Evolutionary conservation across 2,113 vertebrate species (phyloP).

Genomic region (Ancistrus triradiatus): DNA sequence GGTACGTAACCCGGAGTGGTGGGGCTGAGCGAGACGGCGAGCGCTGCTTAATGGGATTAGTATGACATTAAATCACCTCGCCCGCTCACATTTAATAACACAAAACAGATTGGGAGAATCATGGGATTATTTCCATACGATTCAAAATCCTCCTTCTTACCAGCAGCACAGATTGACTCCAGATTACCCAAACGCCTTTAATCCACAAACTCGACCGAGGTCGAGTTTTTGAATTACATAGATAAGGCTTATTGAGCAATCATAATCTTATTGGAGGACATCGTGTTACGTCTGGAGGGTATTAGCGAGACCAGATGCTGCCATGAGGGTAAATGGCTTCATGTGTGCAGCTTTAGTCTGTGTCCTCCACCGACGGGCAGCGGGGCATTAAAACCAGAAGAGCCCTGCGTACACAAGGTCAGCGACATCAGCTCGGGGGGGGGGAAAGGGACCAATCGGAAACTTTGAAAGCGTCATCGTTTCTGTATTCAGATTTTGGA

Average conservation of each 20-base stretch:
- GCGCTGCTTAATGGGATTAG: conserved; percentile 61
- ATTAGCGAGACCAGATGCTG: conserved; percentile 64
- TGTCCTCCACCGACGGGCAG: neutral
- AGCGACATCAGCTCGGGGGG: neutral
- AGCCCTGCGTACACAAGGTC: conserved; percentile 14
- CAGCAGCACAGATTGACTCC: conserved; percentile 38
- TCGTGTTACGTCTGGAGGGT: conserved; percentile 62
- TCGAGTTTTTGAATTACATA: conserved; percentile 59
- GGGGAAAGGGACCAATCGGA: too few species aligned
- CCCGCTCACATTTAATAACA: conserved; percentile 65
- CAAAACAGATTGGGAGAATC: conserved; percentile 69
- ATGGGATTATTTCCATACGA: conserved; percentile 73
- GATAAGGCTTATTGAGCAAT: conserved; percentile 67
- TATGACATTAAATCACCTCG: conserved; percentile 69
- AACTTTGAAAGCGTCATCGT: too few species aligned
- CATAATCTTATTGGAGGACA: conserved; percentile 69
- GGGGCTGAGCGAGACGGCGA: conserved; percentile 47
- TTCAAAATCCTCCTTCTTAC: conserved; percentile 57
- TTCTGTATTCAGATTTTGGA: too few species aligned
- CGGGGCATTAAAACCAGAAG: conserved; percentile 19
- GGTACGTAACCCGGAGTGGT: too few species aligned
- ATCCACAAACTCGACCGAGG: conserved; percentile 66
- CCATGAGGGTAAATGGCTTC: conserved; percentile 30
- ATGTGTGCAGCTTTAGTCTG: conserved; percentile 24
- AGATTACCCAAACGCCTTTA: conserved; percentile 66